These are phyloP conservation scores for Empis stercorea DNA, from an alignment of 2,888 invertebrate genomes.

Conservation along the genomic window DNA sequence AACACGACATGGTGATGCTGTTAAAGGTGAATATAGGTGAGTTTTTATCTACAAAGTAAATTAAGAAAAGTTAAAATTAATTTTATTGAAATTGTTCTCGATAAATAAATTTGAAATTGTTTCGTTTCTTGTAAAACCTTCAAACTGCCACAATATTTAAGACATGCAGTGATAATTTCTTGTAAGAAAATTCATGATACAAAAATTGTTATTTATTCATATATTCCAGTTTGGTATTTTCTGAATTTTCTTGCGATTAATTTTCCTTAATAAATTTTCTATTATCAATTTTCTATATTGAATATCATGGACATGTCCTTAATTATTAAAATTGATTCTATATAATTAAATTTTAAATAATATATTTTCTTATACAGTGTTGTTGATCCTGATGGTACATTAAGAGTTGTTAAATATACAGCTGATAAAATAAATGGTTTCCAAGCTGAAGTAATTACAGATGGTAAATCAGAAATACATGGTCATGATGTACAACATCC, in stretches of 20 bases:
- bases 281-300: too few relatives aligned
- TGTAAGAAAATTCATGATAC: too few relatives aligned
- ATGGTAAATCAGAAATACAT: slow-evolving; percentile 27
- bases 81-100: neutral
- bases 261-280: too few relatives aligned
- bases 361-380: slow-evolving; percentile 34
- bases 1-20: slow-evolving; percentile 56
- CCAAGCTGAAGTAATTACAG: slow-evolving; percentile 41
- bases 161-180: too few relatives aligned
- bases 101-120: too few relatives aligned
- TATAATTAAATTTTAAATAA: neutral
- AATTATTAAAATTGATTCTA: too few relatives aligned
- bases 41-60: slow-evolving; percentile 14
- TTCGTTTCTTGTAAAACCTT: too few relatives aligned
- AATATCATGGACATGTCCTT: too few relatives aligned
- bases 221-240: too few relatives aligned
- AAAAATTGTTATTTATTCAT: too few relatives aligned
- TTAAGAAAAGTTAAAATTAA: neutral
- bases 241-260: too few relatives aligned
- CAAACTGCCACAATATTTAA: neutral
- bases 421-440: slow-evolving; percentile 64
- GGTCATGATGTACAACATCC: slow-evolving; percentile 20
- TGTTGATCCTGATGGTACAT: slow-evolving; percentile 60
- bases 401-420: slow-evolving; percentile 58
- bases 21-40: slow-evolving; percentile 54